A percentile compares a stretch with the other conserved stretches of the same genome.
Conservation (phyloP, 2,888 invertebrate species). For the Mythimna pallens region DNA sequence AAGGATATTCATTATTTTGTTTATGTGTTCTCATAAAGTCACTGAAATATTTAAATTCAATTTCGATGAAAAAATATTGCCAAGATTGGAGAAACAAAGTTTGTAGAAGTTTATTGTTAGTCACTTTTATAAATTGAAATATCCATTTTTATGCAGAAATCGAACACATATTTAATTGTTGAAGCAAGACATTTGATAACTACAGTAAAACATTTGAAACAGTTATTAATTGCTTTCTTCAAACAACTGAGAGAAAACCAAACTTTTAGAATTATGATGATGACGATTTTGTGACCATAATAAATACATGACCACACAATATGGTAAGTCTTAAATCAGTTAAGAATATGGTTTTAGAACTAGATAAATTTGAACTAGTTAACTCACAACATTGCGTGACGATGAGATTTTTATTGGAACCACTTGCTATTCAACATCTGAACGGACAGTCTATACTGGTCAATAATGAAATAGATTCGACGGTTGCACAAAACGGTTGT, state of each 20-base stretch:
- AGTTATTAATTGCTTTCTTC: neutral
- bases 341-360: neutral
- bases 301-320: neutral
- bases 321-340: neutral
- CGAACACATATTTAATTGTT: neutral
- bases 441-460: neutral
- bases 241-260: neutral
- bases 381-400: constrained; percentile 28
- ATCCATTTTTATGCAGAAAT: neutral
- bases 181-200: neutral
- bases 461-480: constrained; percentile 10
- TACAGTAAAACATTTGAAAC: neutral
- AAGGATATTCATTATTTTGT: neutral
- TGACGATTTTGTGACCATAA: neutral
- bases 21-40: neutral
- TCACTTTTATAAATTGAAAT: neutral
- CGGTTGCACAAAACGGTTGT: too few relatives aligned
- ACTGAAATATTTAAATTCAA: neutral
- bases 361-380: neutral
- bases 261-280: neutral
- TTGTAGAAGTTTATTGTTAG: neutral
- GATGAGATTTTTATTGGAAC: constrained; percentile 11
- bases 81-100: neutral
- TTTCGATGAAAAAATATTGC: neutral
- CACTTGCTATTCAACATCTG: constrained; percentile 8